phyloP scores from a whole-genome alignment of 2,888 invertebrate species.

The Acrobasis repandana region DNA sequence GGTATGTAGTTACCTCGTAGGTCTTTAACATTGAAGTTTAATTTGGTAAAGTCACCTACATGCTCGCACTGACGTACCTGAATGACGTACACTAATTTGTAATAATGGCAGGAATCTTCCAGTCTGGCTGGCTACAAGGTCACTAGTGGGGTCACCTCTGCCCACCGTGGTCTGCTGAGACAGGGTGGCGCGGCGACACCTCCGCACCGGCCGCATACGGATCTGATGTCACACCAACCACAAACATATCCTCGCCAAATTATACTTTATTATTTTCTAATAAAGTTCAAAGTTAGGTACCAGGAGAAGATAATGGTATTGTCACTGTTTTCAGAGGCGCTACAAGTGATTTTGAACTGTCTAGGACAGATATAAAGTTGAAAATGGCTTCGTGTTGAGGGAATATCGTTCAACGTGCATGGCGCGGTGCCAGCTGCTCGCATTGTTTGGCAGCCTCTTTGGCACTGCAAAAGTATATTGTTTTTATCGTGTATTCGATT shows the following conservation, averaged over 20 bases:
- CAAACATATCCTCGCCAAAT: neutral
- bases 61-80: neutral
- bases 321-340: neutral
- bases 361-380: neutral
- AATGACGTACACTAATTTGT: neutral
- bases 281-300: neutral
- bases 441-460: neutral
- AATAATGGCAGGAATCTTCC: neutral
- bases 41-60: too few relatives aligned
- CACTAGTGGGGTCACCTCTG: conserved; percentile 4
- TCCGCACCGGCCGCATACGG: neutral
- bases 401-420: conserved; percentile 7
- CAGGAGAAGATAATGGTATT: neutral
- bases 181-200: conserved; percentile 13
- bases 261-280: neutral
- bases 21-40: too few relatives aligned
- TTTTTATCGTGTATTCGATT: conserved; percentile 18
- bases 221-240: conserved; percentile 11
- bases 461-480: conserved; percentile 1
- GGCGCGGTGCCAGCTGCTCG: conserved; percentile 3
- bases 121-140: neutral
- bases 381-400: neutral
- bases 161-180: conserved; percentile 8
- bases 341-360: neutral
- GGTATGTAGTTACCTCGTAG: too few relatives aligned